Conservation (phyloP, 35 echinoderm and acorn worm genomes). For the Anneissia japonica region DNA sequence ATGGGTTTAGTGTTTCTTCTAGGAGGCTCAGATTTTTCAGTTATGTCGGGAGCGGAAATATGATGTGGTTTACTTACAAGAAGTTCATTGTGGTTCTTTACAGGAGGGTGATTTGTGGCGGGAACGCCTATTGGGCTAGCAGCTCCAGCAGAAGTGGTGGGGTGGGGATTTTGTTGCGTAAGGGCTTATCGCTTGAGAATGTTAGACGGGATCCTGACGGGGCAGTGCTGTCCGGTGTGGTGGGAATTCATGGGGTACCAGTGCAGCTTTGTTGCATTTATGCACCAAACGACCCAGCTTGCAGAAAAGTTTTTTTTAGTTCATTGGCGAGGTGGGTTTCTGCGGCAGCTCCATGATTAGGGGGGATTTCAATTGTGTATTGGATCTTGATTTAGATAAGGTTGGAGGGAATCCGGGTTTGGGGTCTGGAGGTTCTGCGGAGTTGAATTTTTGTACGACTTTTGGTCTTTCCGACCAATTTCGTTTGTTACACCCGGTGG, state of each 20-base stretch:
- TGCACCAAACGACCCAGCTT: constrained; percentile 3
- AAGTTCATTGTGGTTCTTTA: background rate
- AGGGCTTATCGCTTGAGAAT: background rate
- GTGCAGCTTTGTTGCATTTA: constrained; percentile 27
- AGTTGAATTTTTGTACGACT: background rate
- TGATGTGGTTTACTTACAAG: constrained; percentile 28
- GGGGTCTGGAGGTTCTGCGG: background rate
- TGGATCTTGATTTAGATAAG: background rate
- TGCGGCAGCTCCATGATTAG: background rate
- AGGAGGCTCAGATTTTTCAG: background rate
- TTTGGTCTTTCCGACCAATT: constrained; percentile 1
- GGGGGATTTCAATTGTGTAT: constrained; percentile 7
- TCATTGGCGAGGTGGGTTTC: background rate
- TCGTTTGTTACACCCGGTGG: background rate
- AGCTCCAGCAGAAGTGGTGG: too few relatives aligned
- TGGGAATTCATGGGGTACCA: background rate
- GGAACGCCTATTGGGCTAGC: too few relatives aligned
- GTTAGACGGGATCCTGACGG: background rate
- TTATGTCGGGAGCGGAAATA: background rate
- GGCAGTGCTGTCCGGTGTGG: background rate
- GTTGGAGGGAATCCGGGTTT: background rate
- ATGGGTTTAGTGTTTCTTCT: background rate
- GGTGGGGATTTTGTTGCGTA: too few relatives aligned
- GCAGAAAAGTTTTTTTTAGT: background rate
- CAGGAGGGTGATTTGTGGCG: background rate